A percentile compares a stretch with the other conserved stretches of the same genome.
Conservation (phyloP, 2,113 vertebrate species). For the Pionites leucogaster region DNA sequence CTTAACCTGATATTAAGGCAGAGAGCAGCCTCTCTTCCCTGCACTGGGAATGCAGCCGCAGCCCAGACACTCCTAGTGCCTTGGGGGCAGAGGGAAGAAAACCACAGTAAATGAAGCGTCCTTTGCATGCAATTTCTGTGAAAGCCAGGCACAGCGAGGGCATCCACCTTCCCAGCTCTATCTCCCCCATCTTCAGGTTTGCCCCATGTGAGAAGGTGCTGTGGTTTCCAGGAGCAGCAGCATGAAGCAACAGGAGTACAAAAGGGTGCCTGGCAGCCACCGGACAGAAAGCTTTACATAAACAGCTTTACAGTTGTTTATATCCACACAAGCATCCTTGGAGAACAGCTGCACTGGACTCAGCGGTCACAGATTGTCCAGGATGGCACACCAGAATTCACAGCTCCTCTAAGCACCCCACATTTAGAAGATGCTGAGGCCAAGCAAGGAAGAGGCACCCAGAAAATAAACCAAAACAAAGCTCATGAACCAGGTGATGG, state of each 20-base stretch:
- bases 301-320: not conserved
- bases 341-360: conserved; percentile 10
- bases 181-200: not conserved
- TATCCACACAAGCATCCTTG: not conserved
- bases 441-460: not conserved
- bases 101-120: not conserved
- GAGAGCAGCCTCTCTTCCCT: not conserved
- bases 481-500: not conserved
- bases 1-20: not conserved
- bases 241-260: not conserved
- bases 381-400: not conserved
- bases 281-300: not conserved
- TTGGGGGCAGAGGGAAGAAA: not conserved
- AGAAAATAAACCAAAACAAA: not conserved
- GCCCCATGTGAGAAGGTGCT: not conserved
- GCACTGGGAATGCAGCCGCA: not conserved
- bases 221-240: not conserved
- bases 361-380: not conserved
- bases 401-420: not conserved
- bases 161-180: not conserved
- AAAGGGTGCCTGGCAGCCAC: not conserved
- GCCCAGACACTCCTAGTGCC: not conserved
- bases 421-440: not conserved
- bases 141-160: not conserved
- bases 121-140: not conserved